Evolutionary conservation across 2,113 vertebrate genomes (phyloP), one percentile per base, ranked within the genome.

Genomic region (Clarias magur): DNA sequence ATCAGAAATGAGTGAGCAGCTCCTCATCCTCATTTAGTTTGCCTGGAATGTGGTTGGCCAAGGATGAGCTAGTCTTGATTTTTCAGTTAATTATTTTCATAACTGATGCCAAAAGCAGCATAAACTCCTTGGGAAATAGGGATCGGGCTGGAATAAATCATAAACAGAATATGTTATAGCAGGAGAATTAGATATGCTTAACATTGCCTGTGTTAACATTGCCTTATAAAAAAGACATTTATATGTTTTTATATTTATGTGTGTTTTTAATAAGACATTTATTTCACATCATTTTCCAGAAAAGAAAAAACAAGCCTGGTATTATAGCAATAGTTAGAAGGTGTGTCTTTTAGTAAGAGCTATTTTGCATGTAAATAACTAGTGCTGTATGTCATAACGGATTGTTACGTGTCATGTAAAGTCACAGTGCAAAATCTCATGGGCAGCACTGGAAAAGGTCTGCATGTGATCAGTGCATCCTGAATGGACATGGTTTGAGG

Each of bases 31-130:
- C 48, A 68, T 63, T 80, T 78, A 53, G 73, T 38, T 82, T 90
- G 88, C 90, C 83, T 89, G 91, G 68, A 85, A 38, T 89, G 68
- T 25, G 56, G 53, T n/a, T 72, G 25, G 63, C 34, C 67, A 48
- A 27, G 48, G 23, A 38, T 81, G 56, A 68, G 85, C 78, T 23
- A 34, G 34, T 2, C 9, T 82, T 38, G 25, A 73, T 56, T 82
- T 70, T 75, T 60, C 57, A 73, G 30, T 68, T n/a, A 56, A 86
- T 86, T 86, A 65, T 86, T 86, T 86, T 73, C 42, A 57, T 62
- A 8, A 8, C 25, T 68, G 48, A 56, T 56, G 63, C 82, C 57
- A 72, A 85, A 56, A 25, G 57, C 70, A 27, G 34, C 34, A 76
- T 19, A 76, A 48, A 76, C 21, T n/a, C 63, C 65, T 79, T 16